Evolutionary conservation across 2,888 invertebrate genomes (phyloP).

Genomic region (Mythimna loreyi): DNA sequence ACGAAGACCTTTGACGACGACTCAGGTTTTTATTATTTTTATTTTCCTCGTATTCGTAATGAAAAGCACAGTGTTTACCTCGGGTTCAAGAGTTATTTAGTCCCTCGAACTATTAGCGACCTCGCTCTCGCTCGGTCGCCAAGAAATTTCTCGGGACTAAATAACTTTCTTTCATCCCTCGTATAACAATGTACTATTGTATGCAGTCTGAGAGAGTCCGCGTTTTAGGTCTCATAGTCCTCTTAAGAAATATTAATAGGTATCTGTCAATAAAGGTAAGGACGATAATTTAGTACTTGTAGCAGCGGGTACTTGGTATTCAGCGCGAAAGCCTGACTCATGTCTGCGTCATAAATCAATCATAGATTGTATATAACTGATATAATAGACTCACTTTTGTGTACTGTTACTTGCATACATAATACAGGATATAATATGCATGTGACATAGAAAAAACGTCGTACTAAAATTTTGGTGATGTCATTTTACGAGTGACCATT

Average conservation of each 20-base stretch:
- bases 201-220: too few species aligned
- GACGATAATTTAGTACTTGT: constrained; percentile 56
- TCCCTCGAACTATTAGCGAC: too few species aligned
- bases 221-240: too few species aligned
- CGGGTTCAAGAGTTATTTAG: too few species aligned
- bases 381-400: constrained; percentile 33
- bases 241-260: constrained; percentile 50
- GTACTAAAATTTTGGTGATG: background rate
- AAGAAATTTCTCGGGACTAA: too few species aligned
- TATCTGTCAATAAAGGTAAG: constrained; percentile 46
- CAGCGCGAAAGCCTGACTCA: constrained; percentile 39
- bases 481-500: background rate
- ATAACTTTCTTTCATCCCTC: too few species aligned
- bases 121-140: too few species aligned
- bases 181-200: too few species aligned
- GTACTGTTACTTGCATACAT: constrained; percentile 39
- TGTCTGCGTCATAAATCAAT: constrained; percentile 49
- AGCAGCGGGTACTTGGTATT: constrained; percentile 44
- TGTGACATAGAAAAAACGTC: constrained; percentile 10
- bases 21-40: too few species aligned
- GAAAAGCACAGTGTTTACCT: too few species aligned
- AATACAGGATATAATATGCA: constrained; percentile 31
- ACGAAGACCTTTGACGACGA: too few species aligned
- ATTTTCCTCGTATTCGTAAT: too few species aligned
- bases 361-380: constrained; percentile 40